phyloP scores from a whole-genome alignment of 2,113 vertebrate genomes.

The Crotalus tigris region DNA sequence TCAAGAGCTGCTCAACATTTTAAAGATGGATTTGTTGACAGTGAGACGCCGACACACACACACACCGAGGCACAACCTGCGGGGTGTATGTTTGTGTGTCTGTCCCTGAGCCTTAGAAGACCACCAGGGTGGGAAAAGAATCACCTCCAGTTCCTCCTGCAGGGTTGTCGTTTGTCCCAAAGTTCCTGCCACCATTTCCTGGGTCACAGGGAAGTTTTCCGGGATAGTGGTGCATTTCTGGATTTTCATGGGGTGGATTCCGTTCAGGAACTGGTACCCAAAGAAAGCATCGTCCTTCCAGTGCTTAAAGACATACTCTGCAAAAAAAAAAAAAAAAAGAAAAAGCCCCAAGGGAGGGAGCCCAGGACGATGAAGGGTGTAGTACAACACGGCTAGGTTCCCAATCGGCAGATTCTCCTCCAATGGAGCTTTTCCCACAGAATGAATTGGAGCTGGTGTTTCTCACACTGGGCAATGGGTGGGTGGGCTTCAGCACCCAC shows the following conservation, averaged over 20 bases:
- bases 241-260: conserved; percentile 76
- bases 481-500: not conserved
- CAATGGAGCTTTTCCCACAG: not conserved
- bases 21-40: no score
- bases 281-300: conserved; percentile 82
- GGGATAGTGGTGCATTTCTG: conserved; percentile 64
- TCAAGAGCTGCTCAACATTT: no score
- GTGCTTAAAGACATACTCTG: conserved; percentile 72
- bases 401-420: no score
- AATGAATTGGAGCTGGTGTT: not conserved
- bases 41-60: no score
- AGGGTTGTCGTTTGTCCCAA: conserved; percentile 73
- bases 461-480: not conserved
- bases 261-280: conserved; percentile 80
- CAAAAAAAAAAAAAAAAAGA: not conserved
- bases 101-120: not conserved
- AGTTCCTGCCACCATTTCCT: conserved; percentile 73
- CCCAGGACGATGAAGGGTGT: not conserved
- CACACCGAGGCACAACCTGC: no score
- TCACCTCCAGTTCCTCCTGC: conserved; percentile 74
- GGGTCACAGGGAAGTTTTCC: conserved; percentile 73
- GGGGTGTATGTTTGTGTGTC: no score
- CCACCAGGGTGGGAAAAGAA: not conserved
- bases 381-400: not conserved
- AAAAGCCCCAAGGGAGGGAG: not conserved